Evolutionary conservation across 2,797 vertebrate genomes (phyloP).

Genomic region (Coendou prehensilis): DNA sequence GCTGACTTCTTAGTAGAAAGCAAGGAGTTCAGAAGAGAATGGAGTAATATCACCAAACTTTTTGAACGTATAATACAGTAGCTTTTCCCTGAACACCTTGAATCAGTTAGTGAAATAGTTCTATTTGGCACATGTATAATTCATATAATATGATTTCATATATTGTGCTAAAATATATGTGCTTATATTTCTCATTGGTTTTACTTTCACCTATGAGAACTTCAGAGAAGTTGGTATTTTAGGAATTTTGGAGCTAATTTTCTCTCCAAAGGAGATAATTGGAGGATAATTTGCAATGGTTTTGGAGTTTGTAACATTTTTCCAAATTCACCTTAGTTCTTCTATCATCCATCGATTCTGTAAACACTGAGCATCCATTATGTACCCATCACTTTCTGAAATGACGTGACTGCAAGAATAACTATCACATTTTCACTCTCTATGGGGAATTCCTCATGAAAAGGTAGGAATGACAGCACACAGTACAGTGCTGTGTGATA

Average conservation of each 20-base stretch:
- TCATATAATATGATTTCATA: slow-evolving; percentile 35
- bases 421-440: not conserved
- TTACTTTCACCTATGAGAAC: slow-evolving; percentile 25
- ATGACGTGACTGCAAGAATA: not conserved
- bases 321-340: not conserved
- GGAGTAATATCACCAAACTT: not conserved
- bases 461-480: not conserved
- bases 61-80: not conserved
- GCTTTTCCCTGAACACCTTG: not conserved
- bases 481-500: not conserved
- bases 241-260: slow-evolving; percentile 9
- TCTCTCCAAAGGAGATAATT: not conserved
- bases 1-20: not conserved
- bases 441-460: not conserved
- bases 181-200: slow-evolving; percentile 21
- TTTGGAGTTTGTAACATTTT: slow-evolving; percentile 38
- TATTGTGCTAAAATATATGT: slow-evolving; percentile 20
- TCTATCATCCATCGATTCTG: not conserved
- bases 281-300: not conserved
- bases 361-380: not conserved
- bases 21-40: not conserved
- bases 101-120: not conserved
- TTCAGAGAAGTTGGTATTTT: slow-evolving; percentile 32
- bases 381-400: not conserved
- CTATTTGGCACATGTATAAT: not conserved